Evolutionary conservation across 1,140 invertebrate genomes (phyloP).

Genomic region (Zaprionus davidi): DNA sequence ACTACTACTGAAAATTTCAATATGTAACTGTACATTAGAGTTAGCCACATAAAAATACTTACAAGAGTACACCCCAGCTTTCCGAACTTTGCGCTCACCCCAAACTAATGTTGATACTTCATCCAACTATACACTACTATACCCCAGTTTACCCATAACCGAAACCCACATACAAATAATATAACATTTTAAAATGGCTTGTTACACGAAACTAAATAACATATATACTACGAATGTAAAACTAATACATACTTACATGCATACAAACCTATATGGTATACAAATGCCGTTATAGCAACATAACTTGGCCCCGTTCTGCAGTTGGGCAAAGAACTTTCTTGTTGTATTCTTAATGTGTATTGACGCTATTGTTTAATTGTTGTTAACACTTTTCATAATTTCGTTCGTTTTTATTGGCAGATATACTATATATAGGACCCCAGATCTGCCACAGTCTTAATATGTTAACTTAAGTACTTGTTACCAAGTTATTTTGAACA

Average conservation of each 20-base stretch:
- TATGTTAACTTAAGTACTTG: constrained; percentile 20
- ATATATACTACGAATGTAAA: constrained; percentile 8
- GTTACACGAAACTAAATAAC: constrained; percentile 45
- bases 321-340: constrained; percentile 61
- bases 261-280: constrained; percentile 29
- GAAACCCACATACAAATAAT: constrained; percentile 21
- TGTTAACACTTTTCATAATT: constrained; percentile 69
- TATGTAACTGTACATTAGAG: constrained; percentile 45
- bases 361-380: constrained; percentile 61
- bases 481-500: constrained; percentile 30
- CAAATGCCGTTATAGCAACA: constrained; percentile 43
- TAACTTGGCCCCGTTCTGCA: constrained; percentile 65
- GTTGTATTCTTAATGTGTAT: constrained; percentile 71
- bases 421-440: constrained; percentile 20
- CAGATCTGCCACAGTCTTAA: constrained; percentile 4
- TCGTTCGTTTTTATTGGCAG: constrained; percentile 53
- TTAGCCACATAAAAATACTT: constrained; percentile 38
- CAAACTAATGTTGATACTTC: constrained; percentile 29
- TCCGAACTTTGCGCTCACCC: constrained; percentile 69
- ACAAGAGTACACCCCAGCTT: constrained; percentile 64
- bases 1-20: constrained; percentile 15
- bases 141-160: constrained; percentile 25
- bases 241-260: not conserved
- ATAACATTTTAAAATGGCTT: constrained; percentile 45
- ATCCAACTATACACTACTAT: constrained; percentile 29